Conservation (phyloP, 2,797 vertebrate species). For the Pelodytes ibericus region DNA sequence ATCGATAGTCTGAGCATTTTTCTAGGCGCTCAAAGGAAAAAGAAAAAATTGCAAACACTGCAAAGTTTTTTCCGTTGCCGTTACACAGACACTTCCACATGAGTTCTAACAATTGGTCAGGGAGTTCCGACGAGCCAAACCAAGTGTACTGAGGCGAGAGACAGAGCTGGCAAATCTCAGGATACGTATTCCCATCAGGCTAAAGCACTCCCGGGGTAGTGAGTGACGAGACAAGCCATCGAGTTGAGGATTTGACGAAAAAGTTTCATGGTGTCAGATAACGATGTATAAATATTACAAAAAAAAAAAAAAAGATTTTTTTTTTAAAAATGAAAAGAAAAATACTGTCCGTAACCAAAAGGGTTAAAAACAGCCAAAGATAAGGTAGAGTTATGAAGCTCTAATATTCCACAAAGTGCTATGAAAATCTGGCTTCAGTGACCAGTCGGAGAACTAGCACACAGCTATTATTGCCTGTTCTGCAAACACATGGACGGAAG, state of each 20-base stretch:
- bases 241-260: conserved; percentile 14
- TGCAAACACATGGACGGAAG: conserved; percentile 38
- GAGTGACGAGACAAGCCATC: conserved; percentile 37
- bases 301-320: background rate
- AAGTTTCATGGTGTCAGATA: conserved; percentile 1
- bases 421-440: conserved; percentile 37
- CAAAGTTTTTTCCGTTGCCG: conserved; percentile 25
- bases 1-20: conserved; percentile 53
- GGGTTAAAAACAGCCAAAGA: conserved; percentile 68
- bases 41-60: conserved; percentile 38
- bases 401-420: conserved; percentile 53
- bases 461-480: conserved; percentile 32
- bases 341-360: conserved; percentile 53
- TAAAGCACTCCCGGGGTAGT: conserved; percentile 38
- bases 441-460: conserved; percentile 14
- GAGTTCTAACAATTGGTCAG: conserved; percentile 39
- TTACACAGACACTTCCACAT: conserved; percentile 42
- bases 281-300: background rate
- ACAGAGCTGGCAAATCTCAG: conserved; percentile 36
- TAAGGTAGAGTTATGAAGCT: conserved; percentile 56
- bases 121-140: conserved; percentile 33
- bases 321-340: conserved; percentile 16
- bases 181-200: conserved; percentile 37
- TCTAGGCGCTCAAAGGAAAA: conserved; percentile 46
- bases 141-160: conserved; percentile 28